These are phyloP conservation scores for Prionace glauca DNA, from an alignment of 2,797 vertebrate genomes.

Conservation along the genomic window DNA sequence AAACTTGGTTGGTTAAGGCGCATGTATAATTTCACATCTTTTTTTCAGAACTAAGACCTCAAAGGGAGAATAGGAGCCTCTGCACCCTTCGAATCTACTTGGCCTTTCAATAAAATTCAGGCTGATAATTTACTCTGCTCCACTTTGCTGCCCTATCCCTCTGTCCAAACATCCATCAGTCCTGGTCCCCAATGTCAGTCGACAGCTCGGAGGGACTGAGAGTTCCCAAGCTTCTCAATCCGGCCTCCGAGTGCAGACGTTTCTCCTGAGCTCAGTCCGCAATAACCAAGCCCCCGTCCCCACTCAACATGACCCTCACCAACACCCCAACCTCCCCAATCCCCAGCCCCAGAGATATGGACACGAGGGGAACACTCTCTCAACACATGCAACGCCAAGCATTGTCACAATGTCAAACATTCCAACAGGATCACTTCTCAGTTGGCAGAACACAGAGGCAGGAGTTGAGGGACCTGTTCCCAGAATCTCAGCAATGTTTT, in stretches of 20 bases:
- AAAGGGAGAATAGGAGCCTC: background rate
- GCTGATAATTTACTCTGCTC: background rate
- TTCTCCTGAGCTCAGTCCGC: background rate
- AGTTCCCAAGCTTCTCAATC: background rate
- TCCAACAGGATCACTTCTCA: background rate
- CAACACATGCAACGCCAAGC: background rate
- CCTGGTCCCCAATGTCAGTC: background rate
- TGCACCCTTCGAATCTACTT: background rate
- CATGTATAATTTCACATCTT: background rate
- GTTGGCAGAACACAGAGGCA: background rate
- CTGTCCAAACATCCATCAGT: background rate
- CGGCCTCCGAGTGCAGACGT: background rate
- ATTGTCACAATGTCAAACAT: background rate
- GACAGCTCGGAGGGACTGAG: background rate
- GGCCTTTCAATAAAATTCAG: background rate
- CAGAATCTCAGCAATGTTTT: background rate
- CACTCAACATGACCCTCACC: too few relatives aligned
- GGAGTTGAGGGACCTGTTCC: background rate
- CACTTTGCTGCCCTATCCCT: background rate
- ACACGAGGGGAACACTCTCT: too few relatives aligned
- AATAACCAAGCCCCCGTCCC: background rate
- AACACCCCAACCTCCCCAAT: too few relatives aligned
- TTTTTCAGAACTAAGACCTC: background rate
- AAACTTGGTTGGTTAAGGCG: background rate
- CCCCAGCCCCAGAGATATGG: too few relatives aligned